These are phyloP conservation scores for Isotomurus palustris DNA, from an alignment of 2,888 invertebrate species.

Conservation along the genomic window DNA sequence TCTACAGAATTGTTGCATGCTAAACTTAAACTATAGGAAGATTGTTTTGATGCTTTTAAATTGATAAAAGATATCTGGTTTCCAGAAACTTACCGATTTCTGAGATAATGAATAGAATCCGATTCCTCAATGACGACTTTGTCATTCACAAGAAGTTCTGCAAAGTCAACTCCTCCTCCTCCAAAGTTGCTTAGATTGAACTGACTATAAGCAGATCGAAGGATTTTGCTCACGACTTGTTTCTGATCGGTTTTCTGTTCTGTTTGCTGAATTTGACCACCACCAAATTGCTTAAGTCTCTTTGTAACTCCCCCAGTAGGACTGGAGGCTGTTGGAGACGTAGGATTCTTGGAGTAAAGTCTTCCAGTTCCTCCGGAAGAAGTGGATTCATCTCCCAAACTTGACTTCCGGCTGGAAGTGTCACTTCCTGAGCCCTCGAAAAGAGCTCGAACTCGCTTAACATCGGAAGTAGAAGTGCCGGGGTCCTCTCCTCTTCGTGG, in stretches of 20 bases:
- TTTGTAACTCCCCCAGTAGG: constrained; percentile 2
- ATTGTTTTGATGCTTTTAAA: too few species aligned
- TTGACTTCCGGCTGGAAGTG: constrained; percentile 3
- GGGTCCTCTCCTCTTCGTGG: not conserved
- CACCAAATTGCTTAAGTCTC: constrained; percentile 6
- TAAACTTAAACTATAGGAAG: too few species aligned
- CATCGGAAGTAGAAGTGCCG: constrained; percentile 25
- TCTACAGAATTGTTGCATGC: too few species aligned
- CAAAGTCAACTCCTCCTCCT: constrained; percentile 25
- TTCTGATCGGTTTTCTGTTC: not conserved
- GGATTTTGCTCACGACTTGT: not conserved
- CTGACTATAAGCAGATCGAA: constrained; percentile 12
- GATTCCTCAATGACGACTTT: constrained; percentile 44
- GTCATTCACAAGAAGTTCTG: constrained; percentile 43
- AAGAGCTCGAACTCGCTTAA: constrained; percentile 42
- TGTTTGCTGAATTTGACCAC: not conserved
- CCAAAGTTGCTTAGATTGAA: constrained; percentile 10
- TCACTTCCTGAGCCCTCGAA: constrained; percentile 27
- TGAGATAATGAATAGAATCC: constrained; percentile 37
- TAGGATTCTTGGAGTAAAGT: constrained; percentile 3
- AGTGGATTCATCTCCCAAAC: constrained; percentile 4
- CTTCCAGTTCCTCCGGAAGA: not conserved
- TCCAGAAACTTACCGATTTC: constrained; percentile 27
- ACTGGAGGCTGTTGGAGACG: not conserved
- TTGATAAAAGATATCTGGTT: too few species aligned